A percentile compares a stretch with the other conserved stretches of the same genome.
phyloP scores from a whole-genome alignment of 1,140 invertebrate genomes.

The Globodera rostochiensis region DNA sequence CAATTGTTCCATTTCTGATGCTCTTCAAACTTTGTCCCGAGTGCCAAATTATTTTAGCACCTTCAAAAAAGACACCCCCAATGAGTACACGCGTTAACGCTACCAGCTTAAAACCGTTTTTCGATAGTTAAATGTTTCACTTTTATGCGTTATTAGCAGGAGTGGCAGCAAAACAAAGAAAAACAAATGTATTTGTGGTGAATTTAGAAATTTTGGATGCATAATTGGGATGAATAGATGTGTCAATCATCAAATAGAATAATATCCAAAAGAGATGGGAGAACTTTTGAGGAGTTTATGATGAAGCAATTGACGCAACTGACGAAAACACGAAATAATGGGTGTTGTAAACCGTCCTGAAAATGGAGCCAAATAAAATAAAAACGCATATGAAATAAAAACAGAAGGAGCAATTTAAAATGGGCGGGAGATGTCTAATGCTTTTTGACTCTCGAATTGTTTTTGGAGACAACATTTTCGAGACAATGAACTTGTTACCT shows the following conservation, averaged over 20 bases:
- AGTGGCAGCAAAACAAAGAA: constrained; percentile 2
- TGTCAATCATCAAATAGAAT: neutral
- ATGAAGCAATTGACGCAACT: neutral
- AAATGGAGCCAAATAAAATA: neutral
- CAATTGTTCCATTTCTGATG: too few relatives aligned
- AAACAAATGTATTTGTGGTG: neutral
- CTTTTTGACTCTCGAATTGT: too few relatives aligned
- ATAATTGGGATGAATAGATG: neutral
- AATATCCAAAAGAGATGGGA: neutral
- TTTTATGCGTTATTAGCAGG: constrained; percentile 15
- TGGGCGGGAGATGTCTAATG: neutral
- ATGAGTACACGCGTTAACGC: too few relatives aligned
- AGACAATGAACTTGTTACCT: too few relatives aligned
- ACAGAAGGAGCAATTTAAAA: neutral
- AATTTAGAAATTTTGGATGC: neutral
- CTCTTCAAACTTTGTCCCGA: too few relatives aligned
- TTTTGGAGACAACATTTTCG: too few relatives aligned
- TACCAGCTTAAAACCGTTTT: too few relatives aligned
- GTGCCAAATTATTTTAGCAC: too few relatives aligned
- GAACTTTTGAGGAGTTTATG: neutral
- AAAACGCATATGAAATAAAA: neutral
- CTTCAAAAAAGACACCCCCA: too few relatives aligned
- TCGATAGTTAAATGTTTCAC: neutral
- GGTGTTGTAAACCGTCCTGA: neutral
- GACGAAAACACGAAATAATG: neutral